A percentile compares a stretch with the other conserved stretches of the same genome.
Conservation (phyloP, 1,140 invertebrate species). For the Bombyx mandarina region DNA sequence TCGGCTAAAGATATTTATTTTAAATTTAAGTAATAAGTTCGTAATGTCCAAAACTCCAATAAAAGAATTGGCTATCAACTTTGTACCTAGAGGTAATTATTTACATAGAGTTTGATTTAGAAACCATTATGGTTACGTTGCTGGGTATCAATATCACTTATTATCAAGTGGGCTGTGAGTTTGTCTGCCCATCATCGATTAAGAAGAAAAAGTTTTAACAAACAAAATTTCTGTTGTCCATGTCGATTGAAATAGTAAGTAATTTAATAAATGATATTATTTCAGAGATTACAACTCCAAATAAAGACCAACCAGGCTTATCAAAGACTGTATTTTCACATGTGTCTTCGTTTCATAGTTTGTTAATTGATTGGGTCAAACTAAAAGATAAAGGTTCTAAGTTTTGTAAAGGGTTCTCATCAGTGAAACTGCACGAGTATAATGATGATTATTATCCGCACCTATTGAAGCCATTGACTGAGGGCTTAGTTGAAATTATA, state of each 20-base stretch:
- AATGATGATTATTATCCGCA: conserved; percentile 48
- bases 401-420: conserved; percentile 36
- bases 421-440: conserved; percentile 49
- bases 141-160: too few species aligned
- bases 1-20: neutral
- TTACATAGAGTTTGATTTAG: too few species aligned
- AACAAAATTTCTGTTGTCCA: too few species aligned
- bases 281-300: conserved; percentile 41
- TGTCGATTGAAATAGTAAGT: neutral
- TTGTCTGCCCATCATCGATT: too few species aligned
- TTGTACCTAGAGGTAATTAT: conserved; percentile 30
- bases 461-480: conserved; percentile 33
- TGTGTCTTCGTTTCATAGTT: conserved; percentile 35
- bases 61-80: conserved; percentile 12
- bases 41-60: conserved; percentile 30
- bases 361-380: conserved; percentile 39
- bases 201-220: too few species aligned
- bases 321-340: conserved; percentile 48
- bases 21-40: conserved; percentile 1
- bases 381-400: conserved; percentile 40
- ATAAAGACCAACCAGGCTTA: conserved; percentile 36
- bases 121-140: too few species aligned
- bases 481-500: conserved; percentile 34
- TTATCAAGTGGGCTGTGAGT: too few species aligned
- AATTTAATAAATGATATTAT: conserved; percentile 4